Conservation (phyloP, 2,888 invertebrate species). For the Leucophora obtusa region DNA sequence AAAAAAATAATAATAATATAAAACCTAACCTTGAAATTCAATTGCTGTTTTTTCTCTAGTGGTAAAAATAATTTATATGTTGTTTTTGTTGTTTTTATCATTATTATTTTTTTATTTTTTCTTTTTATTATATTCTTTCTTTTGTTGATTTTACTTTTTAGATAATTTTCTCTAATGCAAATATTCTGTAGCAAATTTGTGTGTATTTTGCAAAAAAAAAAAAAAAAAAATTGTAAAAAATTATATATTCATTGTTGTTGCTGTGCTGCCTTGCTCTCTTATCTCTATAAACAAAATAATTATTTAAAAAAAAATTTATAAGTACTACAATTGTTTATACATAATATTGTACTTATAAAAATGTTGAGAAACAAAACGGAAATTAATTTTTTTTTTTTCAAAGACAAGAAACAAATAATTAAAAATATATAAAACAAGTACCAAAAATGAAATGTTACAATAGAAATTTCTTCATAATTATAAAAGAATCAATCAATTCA, state of each 20-base stretch:
- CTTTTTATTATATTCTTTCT: background rate
- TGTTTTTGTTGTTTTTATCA: background rate
- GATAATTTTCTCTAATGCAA: background rate
- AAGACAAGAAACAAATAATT: background rate
- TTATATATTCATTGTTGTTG: background rate
- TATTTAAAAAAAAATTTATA: background rate
- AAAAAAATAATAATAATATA: background rate
- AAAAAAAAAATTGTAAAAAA: background rate
- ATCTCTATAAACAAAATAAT: background rate
- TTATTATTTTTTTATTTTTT: background rate
- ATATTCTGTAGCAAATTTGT: background rate
- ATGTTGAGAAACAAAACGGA: slow-evolving; percentile 14
- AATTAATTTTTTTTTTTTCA: slow-evolving; percentile 18
- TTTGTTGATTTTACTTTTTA: background rate
- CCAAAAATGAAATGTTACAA: too few relatives aligned
- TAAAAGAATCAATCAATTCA: too few relatives aligned
- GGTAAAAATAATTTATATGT: background rate
- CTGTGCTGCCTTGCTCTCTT: background rate
- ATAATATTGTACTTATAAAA: slow-evolving; percentile 12
- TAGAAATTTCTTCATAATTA: too few relatives aligned
- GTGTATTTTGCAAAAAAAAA: background rate
- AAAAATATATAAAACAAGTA: background rate
- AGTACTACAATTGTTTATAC: too few relatives aligned
- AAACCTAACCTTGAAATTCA: slow-evolving; percentile 59
- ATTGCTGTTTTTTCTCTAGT: slow-evolving; percentile 25